These are phyloP conservation scores for Mellilla xanthometata DNA, from an alignment of 2,888 invertebrate genomes.

Conservation along the genomic window DNA sequence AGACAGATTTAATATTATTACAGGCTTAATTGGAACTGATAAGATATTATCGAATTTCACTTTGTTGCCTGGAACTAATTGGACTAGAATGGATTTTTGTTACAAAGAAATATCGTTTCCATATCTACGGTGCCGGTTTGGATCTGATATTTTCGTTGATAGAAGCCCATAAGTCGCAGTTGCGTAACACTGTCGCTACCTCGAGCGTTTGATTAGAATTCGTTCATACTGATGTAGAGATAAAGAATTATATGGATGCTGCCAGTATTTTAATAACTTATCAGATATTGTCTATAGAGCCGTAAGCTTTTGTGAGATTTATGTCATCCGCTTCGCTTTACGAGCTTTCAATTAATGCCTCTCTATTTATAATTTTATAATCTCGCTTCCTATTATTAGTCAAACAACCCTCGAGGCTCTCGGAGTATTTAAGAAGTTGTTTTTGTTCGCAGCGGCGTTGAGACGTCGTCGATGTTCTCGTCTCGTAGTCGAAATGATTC, in stretches of 20 bases:
- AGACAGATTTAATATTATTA: constrained; percentile 37
- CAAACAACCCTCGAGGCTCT: constrained; percentile 24
- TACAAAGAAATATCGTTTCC: constrained; percentile 10
- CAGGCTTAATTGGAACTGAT: constrained; percentile 29
- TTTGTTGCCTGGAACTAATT: constrained; percentile 35
- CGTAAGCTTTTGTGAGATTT: constrained; percentile 49
- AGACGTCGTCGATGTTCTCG: constrained; percentile 37
- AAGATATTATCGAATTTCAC: constrained; percentile 38
- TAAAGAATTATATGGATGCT: constrained; percentile 28
- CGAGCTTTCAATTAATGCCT: constrained; percentile 46
- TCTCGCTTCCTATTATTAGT: constrained; percentile 30
- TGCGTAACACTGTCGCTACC: constrained; percentile 16
- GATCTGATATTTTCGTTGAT: constrained; percentile 17
- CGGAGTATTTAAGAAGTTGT: constrained; percentile 25
- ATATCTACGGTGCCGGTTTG: constrained; percentile 11
- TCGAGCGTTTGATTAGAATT: constrained; percentile 18
- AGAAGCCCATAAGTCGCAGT: constrained; percentile 6
- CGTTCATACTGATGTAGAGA: constrained; percentile 20
- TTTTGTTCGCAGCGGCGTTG: constrained; percentile 31
- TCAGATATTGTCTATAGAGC: constrained; percentile 33
- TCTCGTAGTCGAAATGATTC: constrained; percentile 39
- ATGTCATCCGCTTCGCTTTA: constrained; percentile 54
- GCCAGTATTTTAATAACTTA: constrained; percentile 31
- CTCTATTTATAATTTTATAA: constrained; percentile 44
- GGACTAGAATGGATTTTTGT: constrained; percentile 31